phyloP scores from a whole-genome alignment of 1,140 invertebrate species.

The Bombus difficillimus region DNA sequence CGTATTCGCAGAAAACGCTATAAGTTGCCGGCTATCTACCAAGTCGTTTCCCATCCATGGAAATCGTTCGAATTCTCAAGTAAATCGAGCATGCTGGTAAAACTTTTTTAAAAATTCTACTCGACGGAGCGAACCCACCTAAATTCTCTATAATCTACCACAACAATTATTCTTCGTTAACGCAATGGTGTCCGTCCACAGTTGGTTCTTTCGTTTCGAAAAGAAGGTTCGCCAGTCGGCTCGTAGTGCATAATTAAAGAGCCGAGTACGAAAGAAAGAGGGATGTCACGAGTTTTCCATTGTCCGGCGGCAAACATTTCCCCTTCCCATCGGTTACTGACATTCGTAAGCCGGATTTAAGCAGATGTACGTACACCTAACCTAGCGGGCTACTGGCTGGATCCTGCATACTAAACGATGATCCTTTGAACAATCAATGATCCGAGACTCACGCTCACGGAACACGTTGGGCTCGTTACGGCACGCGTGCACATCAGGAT shows the following conservation, averaged over 20 bases:
- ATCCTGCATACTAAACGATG: constrained; percentile 55
- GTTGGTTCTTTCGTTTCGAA: neutral
- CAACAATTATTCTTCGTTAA: neutral
- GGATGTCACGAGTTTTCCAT: constrained; percentile 34
- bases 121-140: neutral
- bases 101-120: neutral
- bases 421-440: constrained; percentile 66
- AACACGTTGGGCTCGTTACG: constrained; percentile 44
- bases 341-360: constrained; percentile 58
- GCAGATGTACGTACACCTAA: constrained; percentile 51
- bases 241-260: constrained; percentile 41
- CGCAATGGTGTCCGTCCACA: neutral
- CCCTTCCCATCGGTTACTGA: neutral
- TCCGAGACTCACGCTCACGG: constrained; percentile 45
- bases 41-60: too few species aligned
- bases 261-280: neutral
- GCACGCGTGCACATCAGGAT: constrained; percentile 51
- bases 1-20: neutral
- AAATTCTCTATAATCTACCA: neutral
- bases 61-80: neutral
- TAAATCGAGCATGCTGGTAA: neutral
- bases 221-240: neutral
- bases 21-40: neutral
- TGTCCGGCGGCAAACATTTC: constrained; percentile 14
- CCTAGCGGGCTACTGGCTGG: constrained; percentile 7